Percentiles rank a stretch among this genome's conserved stretches.
phyloP scores from a whole-genome alignment of 2,888 invertebrate species.

The Camponotus fellah region DNA sequence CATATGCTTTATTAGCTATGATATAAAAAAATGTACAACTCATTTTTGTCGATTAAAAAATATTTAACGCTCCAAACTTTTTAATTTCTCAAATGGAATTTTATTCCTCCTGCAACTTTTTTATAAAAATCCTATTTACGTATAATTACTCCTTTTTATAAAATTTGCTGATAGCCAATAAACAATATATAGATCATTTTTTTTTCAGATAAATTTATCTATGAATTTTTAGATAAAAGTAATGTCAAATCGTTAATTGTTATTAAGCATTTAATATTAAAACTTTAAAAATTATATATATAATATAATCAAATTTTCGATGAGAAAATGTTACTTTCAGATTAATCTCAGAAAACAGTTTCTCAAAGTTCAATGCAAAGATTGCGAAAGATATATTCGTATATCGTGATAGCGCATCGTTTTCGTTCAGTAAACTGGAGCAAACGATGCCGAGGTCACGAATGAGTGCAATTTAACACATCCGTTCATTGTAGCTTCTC shows the following conservation, averaged over 20 bases:
- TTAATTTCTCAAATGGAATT: background rate
- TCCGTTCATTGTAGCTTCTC: constrained; percentile 30
- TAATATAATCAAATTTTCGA: background rate
- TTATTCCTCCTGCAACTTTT: background rate
- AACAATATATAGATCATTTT: background rate
- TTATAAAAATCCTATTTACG: background rate
- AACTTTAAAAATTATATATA: background rate
- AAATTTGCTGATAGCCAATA: background rate
- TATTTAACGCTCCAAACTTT: background rate
- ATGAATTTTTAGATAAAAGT: background rate
- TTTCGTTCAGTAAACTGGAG: constrained; percentile 21
- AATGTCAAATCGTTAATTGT: background rate
- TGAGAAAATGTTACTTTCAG: background rate
- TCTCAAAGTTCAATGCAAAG: background rate
- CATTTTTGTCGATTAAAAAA: constrained; percentile 1
- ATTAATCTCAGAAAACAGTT: background rate
- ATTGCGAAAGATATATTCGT: constrained; percentile 1
- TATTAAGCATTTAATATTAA: constrained; percentile 1
- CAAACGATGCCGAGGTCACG: constrained; percentile 34
- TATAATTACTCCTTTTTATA: background rate
- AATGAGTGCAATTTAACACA: constrained; percentile 37
- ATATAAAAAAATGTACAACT: background rate
- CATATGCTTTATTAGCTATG: background rate
- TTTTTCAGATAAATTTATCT: background rate
- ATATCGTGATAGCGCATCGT: background rate